Evolutionary conservation across 2,888 invertebrate species (phyloP).

Genomic region (Pristionchus mayeri): DNA sequence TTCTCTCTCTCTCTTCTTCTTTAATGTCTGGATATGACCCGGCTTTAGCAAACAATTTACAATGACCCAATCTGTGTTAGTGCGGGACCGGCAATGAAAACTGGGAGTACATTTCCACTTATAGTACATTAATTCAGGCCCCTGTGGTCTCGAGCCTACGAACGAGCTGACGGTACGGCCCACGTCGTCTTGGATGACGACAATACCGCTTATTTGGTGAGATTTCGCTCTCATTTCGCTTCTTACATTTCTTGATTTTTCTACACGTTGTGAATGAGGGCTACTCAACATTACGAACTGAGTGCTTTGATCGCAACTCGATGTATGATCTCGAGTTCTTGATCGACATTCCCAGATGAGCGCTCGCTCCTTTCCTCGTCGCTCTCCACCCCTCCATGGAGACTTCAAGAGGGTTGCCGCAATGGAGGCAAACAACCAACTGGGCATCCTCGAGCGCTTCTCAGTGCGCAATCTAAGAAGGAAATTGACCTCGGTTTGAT

Average conservation of each 20-base stretch:
- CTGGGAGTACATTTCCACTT: too few species aligned
- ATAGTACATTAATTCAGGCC: too few species aligned
- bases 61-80: too few species aligned
- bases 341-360: not conserved
- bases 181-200: slow-evolving; percentile 1
- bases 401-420: slow-evolving; percentile 16
- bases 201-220: not conserved
- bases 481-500: not conserved
- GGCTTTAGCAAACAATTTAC: too few species aligned
- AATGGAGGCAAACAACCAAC: slow-evolving; percentile 2
- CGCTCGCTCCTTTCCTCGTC: not conserved
- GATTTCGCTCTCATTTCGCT: too few species aligned
- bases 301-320: not conserved
- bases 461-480: not conserved
- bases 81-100: too few species aligned
- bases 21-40: too few species aligned
- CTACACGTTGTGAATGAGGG: too few species aligned
- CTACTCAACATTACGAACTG: too few species aligned
- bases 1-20: not conserved
- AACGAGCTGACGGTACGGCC: not conserved
- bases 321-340: not conserved
- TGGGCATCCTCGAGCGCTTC: not conserved
- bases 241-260: too few species aligned
- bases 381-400: not conserved
- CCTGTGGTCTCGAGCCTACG: slow-evolving; percentile 26